Evolutionary conservation across 2,113 vertebrate genomes (phyloP), one percentile per base, ranked within the genome.

Genomic region (Scopus umbretta): DNA sequence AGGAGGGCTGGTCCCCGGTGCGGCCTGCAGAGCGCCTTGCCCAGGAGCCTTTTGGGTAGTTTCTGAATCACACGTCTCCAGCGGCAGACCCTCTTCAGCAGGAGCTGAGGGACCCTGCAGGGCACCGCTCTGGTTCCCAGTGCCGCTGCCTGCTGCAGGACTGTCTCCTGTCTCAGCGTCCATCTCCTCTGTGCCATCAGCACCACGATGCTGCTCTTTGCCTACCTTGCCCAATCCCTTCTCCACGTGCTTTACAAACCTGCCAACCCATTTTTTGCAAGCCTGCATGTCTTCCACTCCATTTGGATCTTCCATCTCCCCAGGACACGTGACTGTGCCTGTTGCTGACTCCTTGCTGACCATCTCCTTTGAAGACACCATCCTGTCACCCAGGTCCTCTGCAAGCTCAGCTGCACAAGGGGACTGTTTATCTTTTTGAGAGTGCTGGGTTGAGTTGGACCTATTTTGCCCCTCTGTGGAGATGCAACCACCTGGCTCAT

Each of bases 61-160:
- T 65, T 88, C 79, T 23, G 79, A 63, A 7, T 59, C 22, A 3
- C 3, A 13, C 0, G 4, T 40, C 53, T 94, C 94, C 75, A 88
- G 61, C 1, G 25, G 83, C 65, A 74, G 49, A 16, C 12, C 12
- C 17, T 26, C 73, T 22, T 75, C 8, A 0, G 42, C 45, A 42
- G 91, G 68, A 59, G 59, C 58, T 1, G 4, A 7, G 42, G 55
- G 34, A 52, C 16, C 10, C 23, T 55, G n/a, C 2, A 21, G 12
- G 26, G 30, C 19, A 22, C 15, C 5, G 0, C 43, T 30, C 26
- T 2, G 59, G 9, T 22, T 52, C 70, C 71, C 49, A 26, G 17
- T 0, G 2, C n/a, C 0, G 1, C 52, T 79, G 22, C 27, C 68
- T 55, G 59, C 68, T 0, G 5, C 25, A 14, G 61, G 5, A 21